A percentile compares a stretch with the other conserved stretches of the same genome.
Conservation (phyloP, 2,797 vertebrate genomes). For the Petrocephalus schoutedeni region DNA sequence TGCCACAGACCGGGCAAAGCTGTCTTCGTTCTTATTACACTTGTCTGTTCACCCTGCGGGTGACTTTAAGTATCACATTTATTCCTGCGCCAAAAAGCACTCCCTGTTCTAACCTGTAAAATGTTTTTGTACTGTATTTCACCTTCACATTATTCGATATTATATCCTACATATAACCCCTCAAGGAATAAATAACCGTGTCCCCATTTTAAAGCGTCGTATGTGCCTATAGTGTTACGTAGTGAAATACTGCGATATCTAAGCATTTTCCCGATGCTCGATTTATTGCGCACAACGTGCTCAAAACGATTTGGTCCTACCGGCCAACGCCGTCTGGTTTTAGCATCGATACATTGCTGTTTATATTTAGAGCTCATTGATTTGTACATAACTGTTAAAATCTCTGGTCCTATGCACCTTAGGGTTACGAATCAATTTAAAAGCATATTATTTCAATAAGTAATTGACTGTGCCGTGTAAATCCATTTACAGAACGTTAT, state of each 20-base stretch:
- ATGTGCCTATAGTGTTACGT: neutral
- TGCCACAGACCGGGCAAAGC: neutral
- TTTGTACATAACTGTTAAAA: slow-evolving; percentile 1
- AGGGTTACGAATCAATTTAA: neutral
- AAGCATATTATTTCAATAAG: neutral
- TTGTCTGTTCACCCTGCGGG: neutral
- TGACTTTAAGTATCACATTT: slow-evolving; percentile 16
- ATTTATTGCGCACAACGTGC: slow-evolving; percentile 15
- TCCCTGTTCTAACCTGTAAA: slow-evolving; percentile 8
- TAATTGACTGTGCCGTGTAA: neutral
- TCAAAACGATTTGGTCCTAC: neutral
- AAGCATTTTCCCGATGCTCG: neutral
- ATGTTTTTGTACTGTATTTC: slow-evolving; percentile 12
- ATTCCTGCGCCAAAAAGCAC: slow-evolving; percentile 16
- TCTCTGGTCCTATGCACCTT: neutral
- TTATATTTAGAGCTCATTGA: neutral
- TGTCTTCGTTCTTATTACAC: neutral
- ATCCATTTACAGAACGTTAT: neutral
- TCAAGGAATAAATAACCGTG: neutral
- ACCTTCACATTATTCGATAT: slow-evolving; percentile 10
- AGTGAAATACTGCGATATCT: neutral
- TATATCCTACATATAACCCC: neutral
- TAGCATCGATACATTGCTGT: neutral
- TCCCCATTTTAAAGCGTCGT: neutral
- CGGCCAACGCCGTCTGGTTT: neutral